These are phyloP conservation scores for Microcebus lehilahytsara DNA, from an alignment of 2,113 vertebrate genomes.

Conservation along the genomic window DNA sequence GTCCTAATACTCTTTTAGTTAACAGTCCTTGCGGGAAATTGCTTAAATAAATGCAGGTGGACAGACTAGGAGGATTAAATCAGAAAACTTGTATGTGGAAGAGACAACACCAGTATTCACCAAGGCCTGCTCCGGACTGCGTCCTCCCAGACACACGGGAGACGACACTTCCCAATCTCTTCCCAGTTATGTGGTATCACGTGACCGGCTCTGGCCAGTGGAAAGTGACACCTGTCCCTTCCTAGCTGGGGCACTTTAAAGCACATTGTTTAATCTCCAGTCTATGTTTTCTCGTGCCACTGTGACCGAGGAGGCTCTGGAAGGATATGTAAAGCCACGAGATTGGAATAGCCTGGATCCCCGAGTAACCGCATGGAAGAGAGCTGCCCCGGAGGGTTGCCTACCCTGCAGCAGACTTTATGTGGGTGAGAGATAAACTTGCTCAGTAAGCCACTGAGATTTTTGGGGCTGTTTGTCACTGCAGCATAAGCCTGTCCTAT, in stretches of 20 bases:
- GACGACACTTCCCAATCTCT: neutral
- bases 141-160: fast-evolving
- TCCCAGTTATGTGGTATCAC: fast-evolving
- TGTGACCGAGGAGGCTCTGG: neutral
- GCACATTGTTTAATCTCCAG: neutral
- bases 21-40: neutral
- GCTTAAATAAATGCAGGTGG: neutral
- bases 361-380: neutral
- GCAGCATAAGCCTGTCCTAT: neutral
- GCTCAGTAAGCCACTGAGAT: neutral
- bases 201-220: neutral
- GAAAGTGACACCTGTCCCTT: neutral
- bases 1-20: neutral
- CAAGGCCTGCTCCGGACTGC: neutral
- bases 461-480: neutral
- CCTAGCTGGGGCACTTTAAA: neutral
- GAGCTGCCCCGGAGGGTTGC: neutral
- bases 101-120: neutral
- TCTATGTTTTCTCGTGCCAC: neutral
- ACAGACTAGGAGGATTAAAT: neutral
- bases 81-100: neutral
- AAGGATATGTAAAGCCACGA: too few relatives aligned
- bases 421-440: neutral
- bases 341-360: neutral
- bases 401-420: neutral